phyloP scores from a whole-genome alignment of 2,797 vertebrate species.

The Danio choprae region DNA sequence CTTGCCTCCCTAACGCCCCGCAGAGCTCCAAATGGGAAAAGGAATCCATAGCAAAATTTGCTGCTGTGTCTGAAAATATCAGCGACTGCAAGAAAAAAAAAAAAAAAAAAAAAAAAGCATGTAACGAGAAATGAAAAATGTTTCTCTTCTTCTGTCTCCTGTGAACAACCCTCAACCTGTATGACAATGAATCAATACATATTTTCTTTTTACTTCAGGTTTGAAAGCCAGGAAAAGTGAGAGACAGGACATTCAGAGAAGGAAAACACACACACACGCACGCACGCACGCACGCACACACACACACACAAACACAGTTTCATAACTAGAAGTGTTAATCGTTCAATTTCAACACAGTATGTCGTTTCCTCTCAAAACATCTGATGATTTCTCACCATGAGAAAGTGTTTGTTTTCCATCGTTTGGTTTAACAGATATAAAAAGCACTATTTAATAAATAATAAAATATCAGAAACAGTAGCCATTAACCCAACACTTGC shows the following conservation, averaged over 20 bases:
- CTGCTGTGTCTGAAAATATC: slow-evolving; percentile 58
- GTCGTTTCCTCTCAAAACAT: too few relatives aligned
- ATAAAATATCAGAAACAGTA: too few relatives aligned
- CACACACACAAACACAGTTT: too few relatives aligned
- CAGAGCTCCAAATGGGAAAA: slow-evolving; percentile 65
- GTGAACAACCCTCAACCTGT: slow-evolving; percentile 56
- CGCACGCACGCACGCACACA: too few relatives aligned
- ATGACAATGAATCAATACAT: slow-evolving; percentile 63
- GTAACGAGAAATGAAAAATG: slow-evolving; percentile 45
- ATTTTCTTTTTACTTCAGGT: slow-evolving; percentile 59
- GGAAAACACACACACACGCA: neutral
- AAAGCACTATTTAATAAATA: too few relatives aligned
- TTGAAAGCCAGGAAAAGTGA: slow-evolving; percentile 30
- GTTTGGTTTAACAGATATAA: too few relatives aligned
- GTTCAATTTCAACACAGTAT: too few relatives aligned
- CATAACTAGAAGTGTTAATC: neutral
- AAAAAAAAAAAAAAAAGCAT: slow-evolving; percentile 55
- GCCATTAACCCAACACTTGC: too few relatives aligned
- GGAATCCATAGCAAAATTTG: slow-evolving; percentile 64
- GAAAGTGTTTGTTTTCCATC: too few relatives aligned
- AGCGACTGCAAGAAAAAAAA: slow-evolving; percentile 45
- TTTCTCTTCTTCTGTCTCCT: slow-evolving; percentile 56
- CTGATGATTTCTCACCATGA: too few relatives aligned
- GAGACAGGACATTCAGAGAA: neutral
- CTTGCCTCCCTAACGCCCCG: slow-evolving; percentile 52